These are phyloP conservation scores for Agrilus planipennis DNA, from an alignment of 1,140 invertebrate species.

Conservation along the genomic window DNA sequence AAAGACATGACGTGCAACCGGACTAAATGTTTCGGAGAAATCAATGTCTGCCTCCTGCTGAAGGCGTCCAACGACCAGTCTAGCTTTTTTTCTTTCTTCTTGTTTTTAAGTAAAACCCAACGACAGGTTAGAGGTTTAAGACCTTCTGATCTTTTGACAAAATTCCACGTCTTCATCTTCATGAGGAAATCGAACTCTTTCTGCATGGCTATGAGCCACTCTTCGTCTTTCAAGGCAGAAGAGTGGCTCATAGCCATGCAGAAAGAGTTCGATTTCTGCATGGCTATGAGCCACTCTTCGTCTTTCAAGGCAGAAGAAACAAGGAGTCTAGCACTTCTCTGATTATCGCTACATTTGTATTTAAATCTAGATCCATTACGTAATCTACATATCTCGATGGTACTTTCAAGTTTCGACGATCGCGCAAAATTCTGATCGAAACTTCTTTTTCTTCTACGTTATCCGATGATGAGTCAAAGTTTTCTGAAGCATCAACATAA, in stretches of 20 bases:
- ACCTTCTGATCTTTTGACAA: conserved; percentile 20
- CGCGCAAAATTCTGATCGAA: too few species aligned
- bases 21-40: conserved; percentile 28
- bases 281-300: conserved; percentile 26
- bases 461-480: too few species aligned
- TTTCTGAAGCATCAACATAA: too few species aligned
- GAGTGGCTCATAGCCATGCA: conserved; percentile 26
- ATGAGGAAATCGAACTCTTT: conserved; percentile 28
- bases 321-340: too few species aligned
- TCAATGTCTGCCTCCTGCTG: conserved; percentile 29
- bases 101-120: conserved; percentile 25
- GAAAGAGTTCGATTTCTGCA: conserved; percentile 27
- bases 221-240: too few species aligned
- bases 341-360: too few species aligned
- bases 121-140: conserved; percentile 19
- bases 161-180: conserved; percentile 28
- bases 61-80: conserved; percentile 32
- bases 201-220: conserved; percentile 29
- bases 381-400: not conserved
- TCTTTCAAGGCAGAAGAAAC: too few species aligned
- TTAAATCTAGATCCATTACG: not conserved
- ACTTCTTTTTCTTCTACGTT: too few species aligned
- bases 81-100: conserved; percentile 9
- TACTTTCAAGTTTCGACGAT: not conserved
- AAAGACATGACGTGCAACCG: too few species aligned